A percentile compares a stretch with the other conserved stretches of the same genome.
Evolutionary conservation across 2,888 invertebrate genomes (phyloP).

Genomic region (Orthosia gothica): DNA sequence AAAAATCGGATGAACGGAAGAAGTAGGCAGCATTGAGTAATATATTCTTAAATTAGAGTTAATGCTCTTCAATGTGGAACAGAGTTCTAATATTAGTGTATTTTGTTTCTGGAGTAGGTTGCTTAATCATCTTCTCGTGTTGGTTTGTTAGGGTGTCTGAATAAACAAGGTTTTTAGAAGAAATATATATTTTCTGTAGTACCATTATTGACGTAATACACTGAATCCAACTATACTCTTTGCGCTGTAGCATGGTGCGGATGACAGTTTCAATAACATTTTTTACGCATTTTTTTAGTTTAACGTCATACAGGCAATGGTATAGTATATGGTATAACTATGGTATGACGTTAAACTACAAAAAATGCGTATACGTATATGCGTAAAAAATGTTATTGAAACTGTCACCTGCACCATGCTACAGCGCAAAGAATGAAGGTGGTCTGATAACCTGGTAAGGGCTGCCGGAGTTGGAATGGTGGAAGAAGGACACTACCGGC

Average conservation of each 20-base stretch:
- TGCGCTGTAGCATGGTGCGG: too few relatives aligned
- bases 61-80: conserved; percentile 55
- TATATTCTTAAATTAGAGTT: conserved; percentile 49
- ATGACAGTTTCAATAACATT: too few relatives aligned
- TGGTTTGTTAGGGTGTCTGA: conserved; percentile 11
- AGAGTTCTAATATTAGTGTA: conserved; percentile 46
- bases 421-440: too few relatives aligned
- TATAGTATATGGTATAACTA: too few relatives aligned
- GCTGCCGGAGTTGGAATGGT: neutral
- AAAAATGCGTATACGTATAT: too few relatives aligned
- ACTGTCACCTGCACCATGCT: too few relatives aligned
- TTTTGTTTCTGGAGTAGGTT: conserved; percentile 47
- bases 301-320: too few relatives aligned
- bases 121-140: conserved; percentile 33
- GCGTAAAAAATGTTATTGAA: too few relatives aligned
- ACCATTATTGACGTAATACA: neutral
- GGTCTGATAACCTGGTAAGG: neutral
- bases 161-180: neutral
- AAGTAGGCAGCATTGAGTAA: conserved; percentile 52
- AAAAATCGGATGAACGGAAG: conserved; percentile 33
- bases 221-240: neutral
- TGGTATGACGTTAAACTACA: too few relatives aligned
- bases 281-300: too few relatives aligned
- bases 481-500: neutral
- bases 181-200: neutral